A percentile compares a stretch with the other conserved stretches of the same genome.
Conservation (phyloP, 2,888 invertebrate species). For the Hetaerina titia region DNA sequence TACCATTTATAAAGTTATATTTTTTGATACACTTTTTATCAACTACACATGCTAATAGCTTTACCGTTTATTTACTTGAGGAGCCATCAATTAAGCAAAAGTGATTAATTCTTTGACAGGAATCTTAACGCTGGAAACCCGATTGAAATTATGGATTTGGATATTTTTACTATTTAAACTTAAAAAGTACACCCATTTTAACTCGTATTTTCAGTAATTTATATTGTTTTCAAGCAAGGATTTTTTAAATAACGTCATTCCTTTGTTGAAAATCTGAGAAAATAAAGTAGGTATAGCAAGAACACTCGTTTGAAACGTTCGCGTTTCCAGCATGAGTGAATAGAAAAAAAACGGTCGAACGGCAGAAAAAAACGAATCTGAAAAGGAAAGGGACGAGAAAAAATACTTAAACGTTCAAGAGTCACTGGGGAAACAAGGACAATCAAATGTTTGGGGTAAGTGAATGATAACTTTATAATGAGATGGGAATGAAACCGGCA, state of each 20-base stretch:
- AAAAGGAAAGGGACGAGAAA: not conserved
- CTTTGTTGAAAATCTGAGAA: too few species aligned
- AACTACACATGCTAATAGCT: too few species aligned
- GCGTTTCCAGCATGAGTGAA: not conserved
- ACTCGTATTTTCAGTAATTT: not conserved
- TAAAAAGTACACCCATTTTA: not conserved
- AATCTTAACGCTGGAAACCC: too few species aligned
- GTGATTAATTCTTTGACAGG: too few species aligned
- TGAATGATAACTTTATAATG: conserved; percentile 39
- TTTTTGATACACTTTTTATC: too few species aligned
- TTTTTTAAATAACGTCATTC: too few species aligned
- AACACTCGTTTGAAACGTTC: not conserved
- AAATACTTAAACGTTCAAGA: not conserved
- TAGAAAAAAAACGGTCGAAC: not conserved
- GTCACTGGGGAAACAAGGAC: conserved; percentile 1
- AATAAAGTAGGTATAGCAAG: not conserved
- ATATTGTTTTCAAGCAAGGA: too few species aligned
- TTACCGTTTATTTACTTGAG: too few species aligned
- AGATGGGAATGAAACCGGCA: conserved; percentile 4
- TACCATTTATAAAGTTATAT: too few species aligned
- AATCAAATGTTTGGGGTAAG: conserved; percentile 12
- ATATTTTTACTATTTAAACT: too few species aligned
- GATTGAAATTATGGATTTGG: too few species aligned
- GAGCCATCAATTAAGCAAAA: too few species aligned
- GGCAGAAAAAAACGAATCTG: not conserved